A percentile compares a stretch with the other conserved stretches of the same genome.
These are phyloP conservation scores for Lordiphosa clarofinis DNA, from an alignment of 1,140 invertebrate genomes.

Conservation along the genomic window DNA sequence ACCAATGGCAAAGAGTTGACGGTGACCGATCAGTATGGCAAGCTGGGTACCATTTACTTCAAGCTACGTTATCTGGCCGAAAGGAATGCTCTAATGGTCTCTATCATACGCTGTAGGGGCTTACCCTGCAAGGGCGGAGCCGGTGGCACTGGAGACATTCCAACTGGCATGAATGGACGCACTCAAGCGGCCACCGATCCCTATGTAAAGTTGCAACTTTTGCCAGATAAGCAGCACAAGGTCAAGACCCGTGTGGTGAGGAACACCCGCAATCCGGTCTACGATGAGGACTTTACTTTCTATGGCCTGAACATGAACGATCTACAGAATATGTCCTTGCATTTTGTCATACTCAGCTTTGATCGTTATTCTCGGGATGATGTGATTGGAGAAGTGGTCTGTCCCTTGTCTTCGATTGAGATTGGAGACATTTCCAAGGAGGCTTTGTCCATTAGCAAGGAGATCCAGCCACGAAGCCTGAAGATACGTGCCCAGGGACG, in stretches of 20 bases:
- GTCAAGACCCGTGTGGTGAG: slow-evolving; percentile 96
- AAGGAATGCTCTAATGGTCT: slow-evolving; percentile 94
- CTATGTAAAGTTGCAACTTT: slow-evolving; percentile 95
- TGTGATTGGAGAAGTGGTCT: slow-evolving; percentile 98
- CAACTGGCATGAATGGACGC: slow-evolving; percentile 78
- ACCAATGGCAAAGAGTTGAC: slow-evolving; percentile 79
- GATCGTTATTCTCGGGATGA: slow-evolving; percentile 98
- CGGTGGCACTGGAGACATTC: slow-evolving; percentile 69
- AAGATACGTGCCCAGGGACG: slow-evolving; percentile 94
- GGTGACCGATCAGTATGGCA: slow-evolving; percentile 80
- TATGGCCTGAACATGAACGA: slow-evolving; percentile 93
- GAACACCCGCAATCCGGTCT: slow-evolving; percentile 94
- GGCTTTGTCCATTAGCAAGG: slow-evolving; percentile 87
- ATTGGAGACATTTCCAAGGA: slow-evolving; percentile 89
- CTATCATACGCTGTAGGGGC: slow-evolving; percentile 92
- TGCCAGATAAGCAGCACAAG: slow-evolving; percentile 97
- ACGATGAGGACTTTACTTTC: slow-evolving; percentile 98
- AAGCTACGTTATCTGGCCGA: slow-evolving; percentile 92
- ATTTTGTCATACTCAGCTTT: slow-evolving; percentile 97
- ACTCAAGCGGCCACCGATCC: slow-evolving; percentile 87
- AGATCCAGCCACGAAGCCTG: slow-evolving; percentile 91
- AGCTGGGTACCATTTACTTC: slow-evolving; percentile 92
- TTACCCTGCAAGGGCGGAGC: slow-evolving; percentile 88
- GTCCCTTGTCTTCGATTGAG: slow-evolving; percentile 89
- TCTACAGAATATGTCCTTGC: slow-evolving; percentile 91